Evolutionary conservation across 1,140 invertebrate species (phyloP).

Genomic region (Acromyrmex heyeri): DNA sequence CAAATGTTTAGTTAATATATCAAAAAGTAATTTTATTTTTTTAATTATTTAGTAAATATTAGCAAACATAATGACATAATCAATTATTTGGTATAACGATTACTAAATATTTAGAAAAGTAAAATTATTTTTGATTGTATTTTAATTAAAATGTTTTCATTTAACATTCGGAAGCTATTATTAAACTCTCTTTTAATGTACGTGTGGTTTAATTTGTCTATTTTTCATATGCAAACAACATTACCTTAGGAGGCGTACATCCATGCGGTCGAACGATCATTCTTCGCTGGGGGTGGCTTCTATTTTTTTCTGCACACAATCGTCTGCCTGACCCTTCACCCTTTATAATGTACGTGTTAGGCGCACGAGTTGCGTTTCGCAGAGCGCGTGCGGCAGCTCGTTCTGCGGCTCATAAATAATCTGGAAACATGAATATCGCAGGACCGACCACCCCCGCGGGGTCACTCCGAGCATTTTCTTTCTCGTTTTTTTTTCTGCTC

Average conservation of each 20-base stretch:
- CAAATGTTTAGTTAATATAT: too few relatives aligned
- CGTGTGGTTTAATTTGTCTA: background rate
- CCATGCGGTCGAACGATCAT: slow-evolving; percentile 1
- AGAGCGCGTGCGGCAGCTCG: slow-evolving; percentile 76
- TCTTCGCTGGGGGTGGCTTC: slow-evolving; percentile 39
- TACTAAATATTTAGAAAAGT: too few relatives aligned
- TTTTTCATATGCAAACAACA: slow-evolving; percentile 2
- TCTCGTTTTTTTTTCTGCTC: background rate
- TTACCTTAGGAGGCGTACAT: background rate
- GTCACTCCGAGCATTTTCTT: slow-evolving; percentile 7
- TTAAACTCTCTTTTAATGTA: too few relatives aligned
- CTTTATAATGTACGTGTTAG: slow-evolving; percentile 74
- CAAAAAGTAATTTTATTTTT: too few relatives aligned
- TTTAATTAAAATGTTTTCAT: too few relatives aligned
- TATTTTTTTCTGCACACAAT: slow-evolving; percentile 64
- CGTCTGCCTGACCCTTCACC: slow-evolving; percentile 45
- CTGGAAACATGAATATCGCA: slow-evolving; percentile 80
- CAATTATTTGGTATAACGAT: too few relatives aligned
- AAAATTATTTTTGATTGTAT: too few relatives aligned
- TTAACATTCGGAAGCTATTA: too few relatives aligned
- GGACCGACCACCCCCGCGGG: slow-evolving; percentile 50
- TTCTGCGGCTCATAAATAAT: slow-evolving; percentile 78
- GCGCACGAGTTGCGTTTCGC: slow-evolving; percentile 76
- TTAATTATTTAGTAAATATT: too few relatives aligned
- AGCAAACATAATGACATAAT: too few relatives aligned